These are phyloP conservation scores for Cataglyphis hispanica DNA, from an alignment of 1,140 invertebrate genomes.

Conservation along the genomic window DNA sequence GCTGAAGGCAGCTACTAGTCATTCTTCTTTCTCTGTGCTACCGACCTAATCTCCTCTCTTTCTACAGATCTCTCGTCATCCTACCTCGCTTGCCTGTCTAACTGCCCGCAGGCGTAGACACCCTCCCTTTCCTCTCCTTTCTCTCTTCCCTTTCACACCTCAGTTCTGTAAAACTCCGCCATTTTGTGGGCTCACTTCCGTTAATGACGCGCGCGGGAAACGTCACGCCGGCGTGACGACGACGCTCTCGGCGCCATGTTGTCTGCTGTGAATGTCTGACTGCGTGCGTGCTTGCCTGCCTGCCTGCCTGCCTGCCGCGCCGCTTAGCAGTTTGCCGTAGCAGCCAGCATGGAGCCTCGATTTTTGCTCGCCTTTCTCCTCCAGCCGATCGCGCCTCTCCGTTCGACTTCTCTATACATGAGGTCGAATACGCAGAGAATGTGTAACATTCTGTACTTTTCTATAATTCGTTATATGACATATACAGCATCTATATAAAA, in stretches of 20 bases:
- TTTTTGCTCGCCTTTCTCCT: constrained; percentile 81
- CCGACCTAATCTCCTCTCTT: constrained; percentile 70
- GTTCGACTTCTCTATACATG: constrained; percentile 55
- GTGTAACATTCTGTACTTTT: not conserved
- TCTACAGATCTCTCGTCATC: constrained; percentile 65
- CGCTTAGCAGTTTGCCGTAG: constrained; percentile 58
- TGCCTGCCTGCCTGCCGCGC: constrained; percentile 60
- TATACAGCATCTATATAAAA: not conserved
- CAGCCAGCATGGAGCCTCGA: constrained; percentile 85
- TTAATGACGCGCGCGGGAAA: constrained; percentile 84
- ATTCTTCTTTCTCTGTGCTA: constrained; percentile 78
- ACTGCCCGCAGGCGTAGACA: constrained; percentile 64
- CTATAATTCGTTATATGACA: constrained; percentile 22
- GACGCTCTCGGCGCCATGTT: constrained; percentile 84
- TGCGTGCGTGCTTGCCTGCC: constrained; percentile 70
- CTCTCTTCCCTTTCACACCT: constrained; percentile 83
- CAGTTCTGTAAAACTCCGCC: constrained; percentile 81
- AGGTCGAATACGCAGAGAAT: constrained; percentile 42
- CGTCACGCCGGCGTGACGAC: constrained; percentile 82
- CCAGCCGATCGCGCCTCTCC: constrained; percentile 62
- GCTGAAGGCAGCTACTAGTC: constrained; percentile 71
- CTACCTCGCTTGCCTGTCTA: constrained; percentile 61
- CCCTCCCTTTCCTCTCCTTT: constrained; percentile 42
- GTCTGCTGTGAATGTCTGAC: constrained; percentile 82
- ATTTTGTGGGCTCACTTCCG: constrained; percentile 85